These are phyloP conservation scores for Polymixis flavicincta DNA, from an alignment of 2,888 invertebrate species.

Conservation along the genomic window DNA sequence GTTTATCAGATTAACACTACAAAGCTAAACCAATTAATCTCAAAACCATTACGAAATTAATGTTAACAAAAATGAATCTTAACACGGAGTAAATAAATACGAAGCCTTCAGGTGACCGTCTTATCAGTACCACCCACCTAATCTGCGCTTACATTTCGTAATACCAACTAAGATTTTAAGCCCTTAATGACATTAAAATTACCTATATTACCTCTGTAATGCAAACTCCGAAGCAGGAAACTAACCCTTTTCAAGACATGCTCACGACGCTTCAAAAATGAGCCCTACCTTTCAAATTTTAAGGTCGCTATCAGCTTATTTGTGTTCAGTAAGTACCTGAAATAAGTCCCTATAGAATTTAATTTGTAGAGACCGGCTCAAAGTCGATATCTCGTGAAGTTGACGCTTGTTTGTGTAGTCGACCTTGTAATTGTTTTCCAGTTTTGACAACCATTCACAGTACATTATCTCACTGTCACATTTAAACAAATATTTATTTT, in stretches of 20 bases:
- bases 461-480: neutral
- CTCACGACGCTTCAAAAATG: neutral
- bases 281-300: accelerated
- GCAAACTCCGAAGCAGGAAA: constrained; percentile 45
- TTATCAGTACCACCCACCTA: constrained; percentile 45
- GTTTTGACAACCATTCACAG: neutral
- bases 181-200: constrained; percentile 58
- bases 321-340: constrained; percentile 14
- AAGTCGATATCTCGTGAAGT: constrained; percentile 36
- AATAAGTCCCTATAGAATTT: constrained; percentile 22
- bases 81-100: constrained; percentile 37
- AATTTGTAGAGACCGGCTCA: constrained; percentile 39
- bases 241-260: constrained; percentile 46
- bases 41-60: constrained; percentile 32
- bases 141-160: constrained; percentile 51
- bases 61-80: constrained; percentile 32
- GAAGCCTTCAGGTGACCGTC: constrained; percentile 25
- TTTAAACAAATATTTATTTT: too few species aligned
- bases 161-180: constrained; percentile 50
- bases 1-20: constrained; percentile 20
- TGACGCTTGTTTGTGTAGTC: constrained; percentile 29
- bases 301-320: constrained; percentile 21
- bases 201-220: constrained; percentile 47
- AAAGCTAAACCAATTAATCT: constrained; percentile 35
- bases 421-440: neutral